phyloP scores from a whole-genome alignment of 2,113 vertebrate genomes.

The Dicentrarchus labrax region DNA sequence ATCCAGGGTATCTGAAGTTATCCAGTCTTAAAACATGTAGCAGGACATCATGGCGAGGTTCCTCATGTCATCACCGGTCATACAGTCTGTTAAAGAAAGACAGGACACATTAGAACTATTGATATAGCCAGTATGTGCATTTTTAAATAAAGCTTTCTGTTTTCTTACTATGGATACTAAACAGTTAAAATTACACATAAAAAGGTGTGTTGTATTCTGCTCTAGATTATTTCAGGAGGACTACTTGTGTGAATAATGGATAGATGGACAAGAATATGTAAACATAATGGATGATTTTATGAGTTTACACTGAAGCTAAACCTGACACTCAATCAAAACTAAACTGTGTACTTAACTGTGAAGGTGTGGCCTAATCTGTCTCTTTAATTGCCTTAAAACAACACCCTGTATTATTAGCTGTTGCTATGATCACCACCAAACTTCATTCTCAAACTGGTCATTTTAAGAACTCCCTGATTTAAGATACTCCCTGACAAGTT shows the following conservation, averaged over 20 bases:
- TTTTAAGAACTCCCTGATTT: background rate
- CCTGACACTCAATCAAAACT: too few species aligned
- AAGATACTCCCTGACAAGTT: too few species aligned
- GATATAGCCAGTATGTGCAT: too few species aligned
- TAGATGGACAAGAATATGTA: background rate
- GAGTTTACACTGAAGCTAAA: background rate
- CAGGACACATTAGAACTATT: slow-evolving; percentile 8
- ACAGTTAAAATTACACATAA: background rate
- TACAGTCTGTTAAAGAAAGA: slow-evolving; percentile 55
- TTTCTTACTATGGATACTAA: too few species aligned
- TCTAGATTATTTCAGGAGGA: too few species aligned
- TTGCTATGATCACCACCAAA: background rate
- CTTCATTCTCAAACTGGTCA: background rate
- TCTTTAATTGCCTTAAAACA: background rate
- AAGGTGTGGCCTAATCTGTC: background rate
- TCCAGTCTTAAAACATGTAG: slow-evolving; percentile 71
- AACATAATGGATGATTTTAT: background rate
- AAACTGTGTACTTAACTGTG: background rate
- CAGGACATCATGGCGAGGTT: slow-evolving; percentile 80
- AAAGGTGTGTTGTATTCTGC: background rate
- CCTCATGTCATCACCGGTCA: slow-evolving; percentile 73
- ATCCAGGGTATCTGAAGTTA: slow-evolving; percentile 10
- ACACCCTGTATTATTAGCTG: too few species aligned
- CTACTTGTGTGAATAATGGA: too few species aligned
- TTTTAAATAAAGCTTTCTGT: background rate